Evolutionary conservation across 2,888 invertebrate species (phyloP).

Genomic region (Epinotia ramella): DNA sequence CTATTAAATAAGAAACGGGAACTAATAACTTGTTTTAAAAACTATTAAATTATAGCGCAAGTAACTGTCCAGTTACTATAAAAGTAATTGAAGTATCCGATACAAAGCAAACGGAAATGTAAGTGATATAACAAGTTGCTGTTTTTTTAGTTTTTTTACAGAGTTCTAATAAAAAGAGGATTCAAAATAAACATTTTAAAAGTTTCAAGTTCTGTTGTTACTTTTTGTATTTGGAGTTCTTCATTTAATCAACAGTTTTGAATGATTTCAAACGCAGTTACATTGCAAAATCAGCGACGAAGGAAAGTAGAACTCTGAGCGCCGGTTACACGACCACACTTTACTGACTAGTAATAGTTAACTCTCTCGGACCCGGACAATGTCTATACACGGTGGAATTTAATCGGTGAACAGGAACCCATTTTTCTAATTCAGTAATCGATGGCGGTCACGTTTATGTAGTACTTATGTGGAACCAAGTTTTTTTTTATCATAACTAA

Average conservation of each 20-base stretch:
- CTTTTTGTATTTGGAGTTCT: not conserved
- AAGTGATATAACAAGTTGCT: not conserved
- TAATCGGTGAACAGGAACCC: no score
- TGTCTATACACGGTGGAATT: no score
- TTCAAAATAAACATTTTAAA: not conserved
- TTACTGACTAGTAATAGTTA: no score
- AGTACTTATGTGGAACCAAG: no score
- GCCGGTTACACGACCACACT: no score
- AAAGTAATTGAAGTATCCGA: not conserved
- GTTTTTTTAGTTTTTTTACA: not conserved
- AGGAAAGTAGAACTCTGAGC: not conserved
- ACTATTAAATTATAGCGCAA: not conserved
- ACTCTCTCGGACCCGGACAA: no score
- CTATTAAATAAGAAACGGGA: constrained; percentile 3
- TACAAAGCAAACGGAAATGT: constrained; percentile 8
- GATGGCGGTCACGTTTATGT: no score
- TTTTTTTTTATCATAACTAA: no score
- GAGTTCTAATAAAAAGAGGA: not conserved
- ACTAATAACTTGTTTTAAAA: constrained; percentile 13
- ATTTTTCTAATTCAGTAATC: no score
- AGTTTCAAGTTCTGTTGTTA: not conserved
- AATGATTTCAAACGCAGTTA: no score
- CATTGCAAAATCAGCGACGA: not conserved
- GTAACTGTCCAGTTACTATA: not conserved
- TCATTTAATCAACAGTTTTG: not conserved